A percentile compares a stretch with the other conserved stretches of the same genome.
phyloP scores from a whole-genome alignment of 2,113 vertebrate species.

The Columbina picui region DNA sequence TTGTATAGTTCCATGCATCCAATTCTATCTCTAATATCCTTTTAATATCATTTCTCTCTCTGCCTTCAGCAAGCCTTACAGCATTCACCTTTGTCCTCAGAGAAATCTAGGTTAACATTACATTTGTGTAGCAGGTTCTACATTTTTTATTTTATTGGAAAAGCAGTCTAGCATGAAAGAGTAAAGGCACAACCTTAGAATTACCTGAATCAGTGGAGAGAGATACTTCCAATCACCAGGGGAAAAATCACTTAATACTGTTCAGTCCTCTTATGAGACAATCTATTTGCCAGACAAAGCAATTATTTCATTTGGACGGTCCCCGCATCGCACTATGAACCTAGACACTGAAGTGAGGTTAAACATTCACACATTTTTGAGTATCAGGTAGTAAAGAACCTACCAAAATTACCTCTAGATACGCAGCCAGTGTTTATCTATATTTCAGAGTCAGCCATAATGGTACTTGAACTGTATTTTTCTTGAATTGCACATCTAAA shows the following conservation, averaged over 20 bases:
- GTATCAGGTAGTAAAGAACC: not conserved
- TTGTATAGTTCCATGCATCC: not conserved
- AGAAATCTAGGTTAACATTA: slow-evolving; percentile 86
- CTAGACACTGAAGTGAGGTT: not conserved
- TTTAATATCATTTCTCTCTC: slow-evolving; percentile 77
- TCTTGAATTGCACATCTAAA: not conserved
- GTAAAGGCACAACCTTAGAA: slow-evolving; percentile 73
- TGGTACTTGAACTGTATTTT: not conserved
- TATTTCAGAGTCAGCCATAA: not conserved
- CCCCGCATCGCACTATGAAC: not conserved
- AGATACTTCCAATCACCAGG: slow-evolving; percentile 43
- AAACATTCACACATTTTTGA: not conserved
- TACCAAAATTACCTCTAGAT: not conserved
- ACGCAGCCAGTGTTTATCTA: not conserved
- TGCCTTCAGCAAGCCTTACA: slow-evolving; percentile 68
- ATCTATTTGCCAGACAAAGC: slow-evolving; percentile 61
- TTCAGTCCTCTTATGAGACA: slow-evolving; percentile 67
- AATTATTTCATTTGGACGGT: slow-evolving; percentile 64
- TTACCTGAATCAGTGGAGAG: slow-evolving; percentile 78
- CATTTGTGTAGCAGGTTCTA: slow-evolving; percentile 78
- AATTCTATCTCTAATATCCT: slow-evolving; percentile 70
- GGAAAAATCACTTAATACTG: slow-evolving; percentile 60
- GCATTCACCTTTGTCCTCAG: slow-evolving; percentile 70
- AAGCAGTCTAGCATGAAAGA: slow-evolving; percentile 81
- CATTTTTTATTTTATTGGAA: slow-evolving; percentile 90